A percentile compares a stretch with the other conserved stretches of the same genome.
phyloP scores from a whole-genome alignment of 2,797 vertebrate species.

The Manis crassicaudata region DNA sequence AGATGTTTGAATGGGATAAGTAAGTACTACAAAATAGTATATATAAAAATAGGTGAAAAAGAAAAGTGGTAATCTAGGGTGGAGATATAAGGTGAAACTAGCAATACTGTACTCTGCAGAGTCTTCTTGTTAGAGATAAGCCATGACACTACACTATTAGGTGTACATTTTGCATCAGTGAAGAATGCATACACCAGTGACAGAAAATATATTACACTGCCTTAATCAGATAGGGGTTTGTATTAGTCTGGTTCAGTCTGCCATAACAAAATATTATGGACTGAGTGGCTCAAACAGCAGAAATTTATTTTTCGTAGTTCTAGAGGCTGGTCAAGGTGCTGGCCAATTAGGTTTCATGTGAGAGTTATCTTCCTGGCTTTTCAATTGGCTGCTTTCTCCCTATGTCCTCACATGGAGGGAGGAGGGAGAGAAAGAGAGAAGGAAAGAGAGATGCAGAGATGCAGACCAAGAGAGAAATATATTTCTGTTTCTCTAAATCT shows the following conservation, averaged over 20 bases:
- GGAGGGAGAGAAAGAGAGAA: not conserved
- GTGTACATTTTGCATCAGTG: not conserved
- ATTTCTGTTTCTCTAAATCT: not conserved
- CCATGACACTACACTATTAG: not conserved
- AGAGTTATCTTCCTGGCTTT: not conserved
- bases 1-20: not conserved
- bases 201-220: not conserved
- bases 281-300: not conserved
- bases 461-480: not conserved
- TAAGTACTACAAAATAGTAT: not conserved
- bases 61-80: not conserved
- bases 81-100: not conserved
- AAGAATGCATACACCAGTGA: not conserved
- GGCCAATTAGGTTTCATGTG: not conserved
- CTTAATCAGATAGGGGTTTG: not conserved
- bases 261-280: not conserved
- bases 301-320: not conserved
- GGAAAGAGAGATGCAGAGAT: not conserved
- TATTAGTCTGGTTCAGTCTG: not conserved
- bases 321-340: not conserved
- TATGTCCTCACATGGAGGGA: not conserved
- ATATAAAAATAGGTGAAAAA: not conserved
- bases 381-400: not conserved
- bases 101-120: not conserved
- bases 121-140: not conserved